Evolutionary conservation across 2,797 vertebrate species (phyloP), one percentile per base, ranked within the genome.

Genomic region (Fratercula arctica): DNA sequence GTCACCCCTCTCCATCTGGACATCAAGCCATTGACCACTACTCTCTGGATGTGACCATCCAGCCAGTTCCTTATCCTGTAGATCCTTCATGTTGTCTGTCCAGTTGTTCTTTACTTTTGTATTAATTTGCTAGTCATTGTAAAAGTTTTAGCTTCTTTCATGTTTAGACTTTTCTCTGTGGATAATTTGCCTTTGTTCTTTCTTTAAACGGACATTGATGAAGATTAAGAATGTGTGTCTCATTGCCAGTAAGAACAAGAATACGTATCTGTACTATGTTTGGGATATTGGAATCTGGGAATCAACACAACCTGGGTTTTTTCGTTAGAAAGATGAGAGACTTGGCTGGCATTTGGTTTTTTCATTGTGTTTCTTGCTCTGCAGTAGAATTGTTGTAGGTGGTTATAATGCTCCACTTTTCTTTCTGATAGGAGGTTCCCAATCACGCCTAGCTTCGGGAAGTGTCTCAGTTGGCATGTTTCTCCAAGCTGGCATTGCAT

Each of bases 101-200:
- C 23, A 28, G 16, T 41, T 50, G 23, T 48, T 88, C 18, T 82
- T 16, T 7, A 20, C 5, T 23, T 45, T 45, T 23, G 18, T 25
- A 16, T 61, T 86, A 20, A 25, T 90, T 73, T 53, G 24, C 21
- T 66, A 18, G 41, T 43, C 16, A 3, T 72, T 1, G 1, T 75
- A 37, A 13, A 37, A 82, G 53, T 43, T 48, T 16, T 10, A 23
- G 3, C 41, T 53, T 13, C 31, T 61, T 64, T 70, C 28, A 39
- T 11, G 7, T 68, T 85, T 51, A 17, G 10, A 25, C 25, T 70
- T 83, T 64, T 75, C 33, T 64, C 33, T 61, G 0, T 61, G 64
- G n/a, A 31, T 78, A 61, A 61, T 57, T 33, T 0, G 0, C 16
- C 20, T 79, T 68, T 0, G 0, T 91, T 51, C 37, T 59, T 46